A percentile compares a stretch with the other conserved stretches of the same genome.
Evolutionary conservation across 2,797 vertebrate species (phyloP).

Genomic region (Huso huso): DNA sequence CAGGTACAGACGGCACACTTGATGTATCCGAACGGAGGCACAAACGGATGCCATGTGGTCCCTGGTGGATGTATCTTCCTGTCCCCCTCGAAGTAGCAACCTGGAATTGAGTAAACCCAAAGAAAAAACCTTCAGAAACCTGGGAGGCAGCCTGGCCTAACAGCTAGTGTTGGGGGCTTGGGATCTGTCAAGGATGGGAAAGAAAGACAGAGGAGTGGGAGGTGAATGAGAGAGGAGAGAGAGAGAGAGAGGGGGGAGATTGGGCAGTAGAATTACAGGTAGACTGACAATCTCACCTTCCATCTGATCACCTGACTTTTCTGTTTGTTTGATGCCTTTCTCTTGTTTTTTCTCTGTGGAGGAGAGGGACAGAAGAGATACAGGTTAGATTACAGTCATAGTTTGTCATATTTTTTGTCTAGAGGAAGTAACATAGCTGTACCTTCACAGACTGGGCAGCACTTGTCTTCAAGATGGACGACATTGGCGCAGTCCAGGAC

Average conservation of each 20-base stretch:
- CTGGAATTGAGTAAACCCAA: conserved; percentile 40
- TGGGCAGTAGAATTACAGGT: not conserved
- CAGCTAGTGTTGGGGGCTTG: not conserved
- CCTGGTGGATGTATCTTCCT: conserved; percentile 90
- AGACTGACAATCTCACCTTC: conserved; percentile 62
- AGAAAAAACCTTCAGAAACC: not conserved
- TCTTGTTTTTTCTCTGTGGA: conserved; percentile 70
- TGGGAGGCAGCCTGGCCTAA: not conserved
- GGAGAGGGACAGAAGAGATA: conserved; percentile 12
- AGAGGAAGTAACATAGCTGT: conserved; percentile 19
- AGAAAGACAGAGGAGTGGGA: not conserved
- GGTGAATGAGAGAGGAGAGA: conserved; percentile 1
- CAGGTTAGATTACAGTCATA: not conserved
- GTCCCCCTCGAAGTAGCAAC: conserved; percentile 96
- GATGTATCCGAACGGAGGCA: conserved; percentile 93
- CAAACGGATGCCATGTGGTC: conserved; percentile 90
- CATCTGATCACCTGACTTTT: conserved; percentile 65
- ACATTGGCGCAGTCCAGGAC: conserved; percentile 69
- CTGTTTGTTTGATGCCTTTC: conserved; percentile 56
- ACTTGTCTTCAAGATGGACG: conserved; percentile 68
- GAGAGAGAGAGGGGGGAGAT: not conserved
- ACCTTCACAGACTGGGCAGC: conserved; percentile 86
- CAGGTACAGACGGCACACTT: conserved; percentile 95
- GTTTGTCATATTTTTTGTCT: not conserved
- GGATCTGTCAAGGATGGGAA: not conserved